These are phyloP conservation scores for Ceratina calcarata DNA, from an alignment of 1,140 invertebrate genomes.

Conservation along the genomic window DNA sequence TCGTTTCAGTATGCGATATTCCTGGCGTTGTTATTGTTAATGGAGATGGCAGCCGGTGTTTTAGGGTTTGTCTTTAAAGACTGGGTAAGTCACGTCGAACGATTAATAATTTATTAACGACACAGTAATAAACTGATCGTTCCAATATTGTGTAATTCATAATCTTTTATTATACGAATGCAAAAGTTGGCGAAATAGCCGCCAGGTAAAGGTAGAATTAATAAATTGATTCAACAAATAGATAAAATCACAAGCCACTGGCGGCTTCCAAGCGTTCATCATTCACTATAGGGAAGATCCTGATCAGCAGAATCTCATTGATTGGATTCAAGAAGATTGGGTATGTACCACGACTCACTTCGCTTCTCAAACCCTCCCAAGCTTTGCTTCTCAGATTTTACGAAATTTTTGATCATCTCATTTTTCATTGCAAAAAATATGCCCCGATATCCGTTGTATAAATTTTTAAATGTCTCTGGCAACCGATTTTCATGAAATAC, in stretches of 20 bases:
- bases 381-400: no score
- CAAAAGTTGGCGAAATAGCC: neutral
- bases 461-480: no score
- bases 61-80: constrained; percentile 98
- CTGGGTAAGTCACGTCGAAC: constrained; percentile 85
- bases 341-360: constrained; percentile 79
- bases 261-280: constrained; percentile 95
- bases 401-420: no score
- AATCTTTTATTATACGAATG: no score
- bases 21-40: constrained; percentile 91
- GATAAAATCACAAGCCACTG: constrained; percentile 96
- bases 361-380: no score
- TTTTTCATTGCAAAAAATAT: no score
- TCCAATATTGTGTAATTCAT: no score
- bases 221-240: constrained; percentile 64
- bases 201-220: neutral
- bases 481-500: no score
- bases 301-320: constrained; percentile 98
- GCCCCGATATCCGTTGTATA: no score
- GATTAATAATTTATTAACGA: neutral
- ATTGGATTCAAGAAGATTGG: constrained; percentile 99
- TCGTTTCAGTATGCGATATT: constrained; percentile 95
- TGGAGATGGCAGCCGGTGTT: constrained; percentile 95
- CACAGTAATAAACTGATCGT: no score
- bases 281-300: constrained; percentile 98